A percentile compares a stretch with the other conserved stretches of the same genome.
Evolutionary conservation across 2,888 invertebrate genomes (phyloP).

Genomic region (Trissonchulus latispiculum): DNA sequence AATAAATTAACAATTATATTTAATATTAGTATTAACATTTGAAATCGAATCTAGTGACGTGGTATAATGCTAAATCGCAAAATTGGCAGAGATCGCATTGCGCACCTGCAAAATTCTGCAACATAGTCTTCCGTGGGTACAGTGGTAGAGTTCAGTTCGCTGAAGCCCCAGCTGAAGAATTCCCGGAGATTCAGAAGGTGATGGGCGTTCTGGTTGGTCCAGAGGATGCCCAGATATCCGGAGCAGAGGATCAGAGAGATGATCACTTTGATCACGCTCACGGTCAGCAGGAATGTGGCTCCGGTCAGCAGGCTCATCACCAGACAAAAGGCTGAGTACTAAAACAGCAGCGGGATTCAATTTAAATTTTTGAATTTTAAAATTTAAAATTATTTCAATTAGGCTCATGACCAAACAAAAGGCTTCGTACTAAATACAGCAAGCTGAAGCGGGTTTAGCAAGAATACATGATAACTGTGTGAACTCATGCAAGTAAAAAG

Average conservation of each 20-base stretch:
- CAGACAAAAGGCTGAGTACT: constrained; percentile 72
- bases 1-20: background rate
- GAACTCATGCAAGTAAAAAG: too few relatives aligned
- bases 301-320: constrained; percentile 76
- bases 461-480: too few relatives aligned
- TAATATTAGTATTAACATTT: too few relatives aligned
- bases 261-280: constrained; percentile 27
- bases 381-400: too few relatives aligned
- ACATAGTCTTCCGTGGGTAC: background rate
- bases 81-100: background rate
- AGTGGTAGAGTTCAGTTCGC: background rate
- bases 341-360: constrained; percentile 52
- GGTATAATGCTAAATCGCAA: background rate
- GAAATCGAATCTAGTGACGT: too few relatives aligned
- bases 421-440: too few relatives aligned
- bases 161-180: background rate
- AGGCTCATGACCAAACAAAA: too few relatives aligned
- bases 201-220: constrained; percentile 22
- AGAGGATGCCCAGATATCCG: constrained; percentile 52
- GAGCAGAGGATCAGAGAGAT: constrained; percentile 34
- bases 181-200: background rate
- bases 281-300: constrained; percentile 71
- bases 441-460: too few relatives aligned
- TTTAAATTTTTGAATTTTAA: too few relatives aligned
- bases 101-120: background rate